phyloP scores from a whole-genome alignment of 2,113 vertebrate species.

The Tyto alba region DNA sequence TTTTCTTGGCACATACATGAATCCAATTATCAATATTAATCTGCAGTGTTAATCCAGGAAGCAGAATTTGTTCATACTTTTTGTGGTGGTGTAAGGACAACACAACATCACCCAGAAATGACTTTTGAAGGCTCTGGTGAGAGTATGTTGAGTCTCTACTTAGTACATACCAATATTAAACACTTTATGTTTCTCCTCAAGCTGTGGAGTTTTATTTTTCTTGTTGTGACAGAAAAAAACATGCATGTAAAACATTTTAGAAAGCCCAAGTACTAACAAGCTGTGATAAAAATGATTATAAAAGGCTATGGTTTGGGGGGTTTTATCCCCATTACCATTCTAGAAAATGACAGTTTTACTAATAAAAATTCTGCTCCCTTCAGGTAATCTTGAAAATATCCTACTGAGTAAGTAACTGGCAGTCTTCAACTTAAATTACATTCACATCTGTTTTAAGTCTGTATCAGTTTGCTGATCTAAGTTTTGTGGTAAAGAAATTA shows the following conservation, averaged over 20 bases:
- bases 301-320: neutral
- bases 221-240: neutral
- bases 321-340: neutral
- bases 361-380: neutral
- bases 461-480: constrained; percentile 24
- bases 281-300: neutral
- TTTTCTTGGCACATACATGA: neutral
- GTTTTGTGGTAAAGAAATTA: constrained; percentile 33
- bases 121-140: neutral
- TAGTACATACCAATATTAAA: neutral
- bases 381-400: neutral
- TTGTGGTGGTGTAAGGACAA: neutral
- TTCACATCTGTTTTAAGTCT: constrained; percentile 2
- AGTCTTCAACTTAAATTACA: neutral
- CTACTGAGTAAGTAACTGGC: neutral
- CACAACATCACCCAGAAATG: neutral
- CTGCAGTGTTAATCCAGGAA: neutral
- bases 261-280: neutral
- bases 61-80: neutral
- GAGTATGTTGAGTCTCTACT: neutral
- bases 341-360: neutral
- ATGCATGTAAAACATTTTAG: neutral
- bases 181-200: neutral
- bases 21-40: neutral
- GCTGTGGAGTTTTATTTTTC: neutral